Evolutionary conservation across 2,113 vertebrate genomes (phyloP).

Genomic region (Salvelinus fontinalis): DNA sequence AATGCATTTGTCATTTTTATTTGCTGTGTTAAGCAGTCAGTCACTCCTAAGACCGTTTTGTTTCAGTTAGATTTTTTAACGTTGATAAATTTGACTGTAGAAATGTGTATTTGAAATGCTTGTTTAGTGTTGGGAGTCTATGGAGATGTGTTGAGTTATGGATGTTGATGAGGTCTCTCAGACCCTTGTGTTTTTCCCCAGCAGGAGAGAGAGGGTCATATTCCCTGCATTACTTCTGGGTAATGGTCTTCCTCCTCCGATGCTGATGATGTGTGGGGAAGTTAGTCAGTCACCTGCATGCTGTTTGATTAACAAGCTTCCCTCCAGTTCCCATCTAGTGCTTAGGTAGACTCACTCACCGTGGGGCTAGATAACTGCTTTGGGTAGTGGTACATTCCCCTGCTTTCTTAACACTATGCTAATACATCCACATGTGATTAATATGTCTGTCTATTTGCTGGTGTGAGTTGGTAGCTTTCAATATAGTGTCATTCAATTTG

Average conservation of each 20-base stretch:
- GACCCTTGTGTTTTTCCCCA: constrained; percentile 66
- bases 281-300: constrained; percentile 36
- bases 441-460: not conserved
- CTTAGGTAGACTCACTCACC: constrained; percentile 33
- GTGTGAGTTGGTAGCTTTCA: not conserved
- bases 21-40: no score
- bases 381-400: constrained; percentile 44
- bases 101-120: no score
- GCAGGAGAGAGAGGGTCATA: constrained; percentile 88
- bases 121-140: no score
- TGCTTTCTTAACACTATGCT: constrained; percentile 8
- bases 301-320: constrained; percentile 44
- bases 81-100: no score
- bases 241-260: constrained; percentile 64
- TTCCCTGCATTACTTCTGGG: constrained; percentile 89
- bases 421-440: not conserved
- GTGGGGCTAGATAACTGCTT: constrained; percentile 67
- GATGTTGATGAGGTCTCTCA: constrained; percentile 25
- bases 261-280: constrained; percentile 61
- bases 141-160: not conserved
- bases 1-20: no score
- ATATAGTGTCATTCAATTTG: not conserved
- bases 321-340: constrained; percentile 19
- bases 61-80: no score
- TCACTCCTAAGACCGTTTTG: no score